Percentiles rank a stretch among this genome's conserved stretches.
phyloP scores from a whole-genome alignment of 2,113 vertebrate species.

The Barbus barbus region DNA sequence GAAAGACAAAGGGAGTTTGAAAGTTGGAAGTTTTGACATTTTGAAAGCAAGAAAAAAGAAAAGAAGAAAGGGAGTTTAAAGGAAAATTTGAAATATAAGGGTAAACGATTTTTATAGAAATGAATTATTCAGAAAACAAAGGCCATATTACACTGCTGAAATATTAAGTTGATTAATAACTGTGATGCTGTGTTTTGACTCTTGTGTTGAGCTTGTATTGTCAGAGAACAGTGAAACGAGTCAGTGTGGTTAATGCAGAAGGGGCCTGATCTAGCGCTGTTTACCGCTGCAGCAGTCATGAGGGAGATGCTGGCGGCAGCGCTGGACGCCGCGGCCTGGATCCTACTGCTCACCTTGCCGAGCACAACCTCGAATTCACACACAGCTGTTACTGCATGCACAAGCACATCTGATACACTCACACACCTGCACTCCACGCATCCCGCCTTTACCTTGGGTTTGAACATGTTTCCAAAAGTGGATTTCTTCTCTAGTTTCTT shows the following conservation, averaged over 20 bases:
- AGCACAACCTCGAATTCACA: conserved; percentile 73
- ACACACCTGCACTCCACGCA: neutral
- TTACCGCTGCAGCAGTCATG: conserved; percentile 65
- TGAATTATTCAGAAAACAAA: neutral
- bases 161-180: conserved; percentile 15
- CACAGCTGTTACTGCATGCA: conserved; percentile 58
- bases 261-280: conserved; percentile 29
- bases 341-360: conserved; percentile 67
- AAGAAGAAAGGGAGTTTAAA: neutral
- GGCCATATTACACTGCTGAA: neutral
- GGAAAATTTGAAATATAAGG: neutral
- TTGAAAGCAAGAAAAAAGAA: neutral
- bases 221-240: neutral
- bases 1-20: no score
- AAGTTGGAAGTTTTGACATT: no score
- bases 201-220: no score
- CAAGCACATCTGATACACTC: conserved; percentile 1
- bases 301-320: conserved; percentile 66
- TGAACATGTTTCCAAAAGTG: conserved; percentile 68
- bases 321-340: conserved; percentile 68
- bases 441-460: conserved; percentile 71
- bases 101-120: neutral
- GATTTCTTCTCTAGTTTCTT: conserved; percentile 65
- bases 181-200: neutral
- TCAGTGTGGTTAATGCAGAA: conserved; percentile 39